Conservation (phyloP, 2,888 invertebrate genomes). For the Mechanitis mazaeus region DNA sequence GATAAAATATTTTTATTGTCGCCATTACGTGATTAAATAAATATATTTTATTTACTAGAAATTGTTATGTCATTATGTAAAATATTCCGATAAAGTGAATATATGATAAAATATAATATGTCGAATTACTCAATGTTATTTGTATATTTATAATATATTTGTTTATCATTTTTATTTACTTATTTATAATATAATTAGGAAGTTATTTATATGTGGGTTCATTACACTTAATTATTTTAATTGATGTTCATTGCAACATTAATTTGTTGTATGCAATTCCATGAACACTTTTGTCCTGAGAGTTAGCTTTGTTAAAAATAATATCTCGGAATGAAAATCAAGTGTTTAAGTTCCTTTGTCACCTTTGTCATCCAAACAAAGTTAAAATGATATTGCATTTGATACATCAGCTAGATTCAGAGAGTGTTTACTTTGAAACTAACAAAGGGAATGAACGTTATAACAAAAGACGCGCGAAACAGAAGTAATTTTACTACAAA, state of each 20-base stretch:
- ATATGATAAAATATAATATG: no score
- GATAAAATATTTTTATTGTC: no score
- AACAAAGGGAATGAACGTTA: constrained; percentile 13
- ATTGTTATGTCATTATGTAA: no score
- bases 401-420: background rate
- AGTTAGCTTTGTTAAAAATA: constrained; percentile 20
- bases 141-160: background rate
- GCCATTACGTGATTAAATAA: no score
- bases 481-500: constrained; percentile 37
- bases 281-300: constrained; percentile 23
- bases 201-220: constrained; percentile 48
- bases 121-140: no score
- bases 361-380: background rate
- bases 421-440: background rate
- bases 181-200: constrained; percentile 54
- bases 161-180: background rate
- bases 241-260: constrained; percentile 52
- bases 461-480: constrained; percentile 27
- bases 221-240: constrained; percentile 51
- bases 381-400: background rate
- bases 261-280: constrained; percentile 39
- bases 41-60: no score
- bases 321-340: no score
- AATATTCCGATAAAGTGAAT: no score
- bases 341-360: background rate